Conservation (phyloP, 2,797 vertebrate genomes). For the Nothura maculosa region DNA sequence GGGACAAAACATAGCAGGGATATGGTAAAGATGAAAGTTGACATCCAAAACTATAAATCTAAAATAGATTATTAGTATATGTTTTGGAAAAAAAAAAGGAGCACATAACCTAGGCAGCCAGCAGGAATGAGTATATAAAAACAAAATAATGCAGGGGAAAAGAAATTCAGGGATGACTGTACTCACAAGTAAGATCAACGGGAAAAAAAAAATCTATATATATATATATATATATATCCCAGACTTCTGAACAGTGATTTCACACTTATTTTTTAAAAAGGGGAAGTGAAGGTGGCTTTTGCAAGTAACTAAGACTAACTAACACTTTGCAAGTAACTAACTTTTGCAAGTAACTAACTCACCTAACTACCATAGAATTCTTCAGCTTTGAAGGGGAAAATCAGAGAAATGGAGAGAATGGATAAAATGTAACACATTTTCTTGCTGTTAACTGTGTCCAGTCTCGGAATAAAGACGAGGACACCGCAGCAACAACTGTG, state of each 20-base stretch:
- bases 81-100: constrained; percentile 6
- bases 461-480: background rate
- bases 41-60: background rate
- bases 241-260: background rate
- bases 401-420: background rate
- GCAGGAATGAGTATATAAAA: background rate
- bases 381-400: background rate
- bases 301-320: too few relatives aligned
- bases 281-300: background rate
- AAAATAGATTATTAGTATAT: background rate
- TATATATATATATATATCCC: background rate
- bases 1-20: background rate
- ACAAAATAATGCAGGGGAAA: background rate
- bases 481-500: background rate
- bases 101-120: background rate
- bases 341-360: too few relatives aligned
- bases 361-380: background rate
- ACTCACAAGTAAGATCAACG: background rate
- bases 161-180: background rate
- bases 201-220: background rate
- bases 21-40: background rate
- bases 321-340: too few relatives aligned
- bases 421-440: background rate
- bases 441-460: background rate
- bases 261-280: background rate